Evolutionary conservation across 1,140 invertebrate genomes (phyloP).

Genomic region (Pinna nobilis): DNA sequence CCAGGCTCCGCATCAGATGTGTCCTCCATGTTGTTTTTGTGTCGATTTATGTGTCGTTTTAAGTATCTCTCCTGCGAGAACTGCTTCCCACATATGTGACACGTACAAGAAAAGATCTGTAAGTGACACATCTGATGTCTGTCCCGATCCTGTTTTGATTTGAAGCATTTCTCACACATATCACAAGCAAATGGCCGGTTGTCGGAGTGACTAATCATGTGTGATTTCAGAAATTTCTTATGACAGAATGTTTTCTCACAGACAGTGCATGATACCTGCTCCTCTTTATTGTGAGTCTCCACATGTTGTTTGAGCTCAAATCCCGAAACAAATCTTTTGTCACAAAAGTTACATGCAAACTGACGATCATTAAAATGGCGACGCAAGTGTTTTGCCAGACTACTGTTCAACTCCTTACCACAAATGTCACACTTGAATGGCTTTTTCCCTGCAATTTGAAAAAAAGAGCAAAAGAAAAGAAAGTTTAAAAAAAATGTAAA

Average conservation of each 20-base stretch:
- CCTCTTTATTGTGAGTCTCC: background rate
- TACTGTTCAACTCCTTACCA: constrained; percentile 18
- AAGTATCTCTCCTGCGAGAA: constrained; percentile 14
- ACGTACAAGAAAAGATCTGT: background rate
- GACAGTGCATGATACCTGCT: constrained; percentile 10
- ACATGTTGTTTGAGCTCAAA: constrained; percentile 20
- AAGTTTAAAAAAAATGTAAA: too few species aligned
- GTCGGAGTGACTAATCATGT: constrained; percentile 8
- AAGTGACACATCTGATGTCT: constrained; percentile 2
- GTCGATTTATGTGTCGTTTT: constrained; percentile 9
- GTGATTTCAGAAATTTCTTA: constrained; percentile 7
- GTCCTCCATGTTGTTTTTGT: constrained; percentile 3
- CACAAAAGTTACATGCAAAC: constrained; percentile 12
- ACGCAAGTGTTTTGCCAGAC: constrained; percentile 10
- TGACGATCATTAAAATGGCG: constrained; percentile 18
- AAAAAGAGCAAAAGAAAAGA: too few species aligned
- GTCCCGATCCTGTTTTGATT: constrained; percentile 17
- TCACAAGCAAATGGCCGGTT: constrained; percentile 9
- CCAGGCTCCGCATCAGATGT: background rate
- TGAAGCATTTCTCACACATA: constrained; percentile 7
- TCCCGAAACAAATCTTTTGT: constrained; percentile 18
- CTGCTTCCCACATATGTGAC: constrained; percentile 23
- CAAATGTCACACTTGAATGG: constrained; percentile 19
- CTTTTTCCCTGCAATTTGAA: constrained; percentile 14
- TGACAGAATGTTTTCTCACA: constrained; percentile 6